phyloP scores from a whole-genome alignment of 1,140 invertebrate genomes.

The Chionoecetes opilio region DNA sequence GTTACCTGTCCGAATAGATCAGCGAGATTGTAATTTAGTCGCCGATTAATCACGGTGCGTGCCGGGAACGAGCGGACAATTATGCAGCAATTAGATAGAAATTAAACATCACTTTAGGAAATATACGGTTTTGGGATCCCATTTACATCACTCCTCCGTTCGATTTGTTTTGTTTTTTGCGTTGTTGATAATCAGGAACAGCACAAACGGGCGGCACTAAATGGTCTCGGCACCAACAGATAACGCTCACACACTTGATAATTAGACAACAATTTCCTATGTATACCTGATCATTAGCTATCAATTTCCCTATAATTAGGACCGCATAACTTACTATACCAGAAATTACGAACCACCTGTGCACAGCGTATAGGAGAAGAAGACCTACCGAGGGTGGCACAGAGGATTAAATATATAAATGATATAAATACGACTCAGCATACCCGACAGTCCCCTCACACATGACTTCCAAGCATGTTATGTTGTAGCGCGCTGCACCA shows the following conservation, averaged over 20 bases:
- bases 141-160: background rate
- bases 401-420: too few relatives aligned
- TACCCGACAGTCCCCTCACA: too few relatives aligned
- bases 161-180: background rate
- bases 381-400: too few relatives aligned
- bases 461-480: too few relatives aligned
- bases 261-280: background rate
- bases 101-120: conserved; percentile 17
- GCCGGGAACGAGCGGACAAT: background rate
- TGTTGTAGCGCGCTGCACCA: too few relatives aligned
- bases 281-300: background rate
- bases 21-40: background rate
- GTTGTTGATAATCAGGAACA: background rate
- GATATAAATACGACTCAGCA: too few relatives aligned
- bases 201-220: background rate
- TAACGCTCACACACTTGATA: background rate
- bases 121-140: background rate
- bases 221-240: background rate
- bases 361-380: too few relatives aligned
- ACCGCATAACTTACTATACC: background rate
- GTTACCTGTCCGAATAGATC: background rate
- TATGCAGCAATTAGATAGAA: background rate
- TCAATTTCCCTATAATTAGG: background rate
- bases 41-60: background rate
- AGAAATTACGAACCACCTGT: too few relatives aligned